These are phyloP conservation scores for Pelvicachromis taeniatus DNA, from an alignment of 2,113 vertebrate species.

Conservation along the genomic window DNA sequence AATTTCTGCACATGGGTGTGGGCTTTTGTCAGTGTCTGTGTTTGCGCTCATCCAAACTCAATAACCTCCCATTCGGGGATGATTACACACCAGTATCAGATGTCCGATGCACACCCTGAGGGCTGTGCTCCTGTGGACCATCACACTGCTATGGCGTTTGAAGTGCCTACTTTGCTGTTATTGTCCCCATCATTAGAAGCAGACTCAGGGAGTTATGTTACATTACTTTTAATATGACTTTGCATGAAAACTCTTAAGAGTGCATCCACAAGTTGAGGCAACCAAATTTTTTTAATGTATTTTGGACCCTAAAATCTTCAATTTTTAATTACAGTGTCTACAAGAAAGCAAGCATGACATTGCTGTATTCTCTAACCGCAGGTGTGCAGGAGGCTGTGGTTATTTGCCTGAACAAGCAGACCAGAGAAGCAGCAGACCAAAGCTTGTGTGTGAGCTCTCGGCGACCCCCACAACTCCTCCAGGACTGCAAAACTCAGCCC, in stretches of 20 bases:
- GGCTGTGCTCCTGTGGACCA: slow-evolving; percentile 60
- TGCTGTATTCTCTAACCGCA: slow-evolving; percentile 50
- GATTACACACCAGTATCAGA: slow-evolving; percentile 43
- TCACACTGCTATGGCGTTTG: slow-evolving; percentile 45
- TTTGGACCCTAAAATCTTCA: background rate
- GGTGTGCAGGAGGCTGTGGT: slow-evolving; percentile 93
- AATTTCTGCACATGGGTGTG: slow-evolving; percentile 23
- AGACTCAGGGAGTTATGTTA: slow-evolving; percentile 22
- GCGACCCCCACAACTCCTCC: slow-evolving; percentile 84
- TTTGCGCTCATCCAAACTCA: slow-evolving; percentile 28
- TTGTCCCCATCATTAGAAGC: slow-evolving; percentile 43
- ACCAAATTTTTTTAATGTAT: background rate
- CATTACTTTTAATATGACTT: slow-evolving; percentile 23
- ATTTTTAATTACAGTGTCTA: background rate
- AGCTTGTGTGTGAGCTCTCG: slow-evolving; percentile 78
- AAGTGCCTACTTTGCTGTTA: slow-evolving; percentile 38
- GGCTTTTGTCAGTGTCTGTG: slow-evolving; percentile 11
- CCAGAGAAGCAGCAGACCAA: slow-evolving; percentile 78
- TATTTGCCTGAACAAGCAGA: slow-evolving; percentile 94
- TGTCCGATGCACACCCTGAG: slow-evolving; percentile 37
- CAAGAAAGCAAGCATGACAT: background rate
- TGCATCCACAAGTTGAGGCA: slow-evolving; percentile 8
- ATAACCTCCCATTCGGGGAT: slow-evolving; percentile 37
- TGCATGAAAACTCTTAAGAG: slow-evolving; percentile 1
- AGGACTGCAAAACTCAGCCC: slow-evolving; percentile 82